These are phyloP conservation scores for Hermaeophaga mercurialis DNA, from an alignment of 2,888 invertebrate species.

Conservation along the genomic window DNA sequence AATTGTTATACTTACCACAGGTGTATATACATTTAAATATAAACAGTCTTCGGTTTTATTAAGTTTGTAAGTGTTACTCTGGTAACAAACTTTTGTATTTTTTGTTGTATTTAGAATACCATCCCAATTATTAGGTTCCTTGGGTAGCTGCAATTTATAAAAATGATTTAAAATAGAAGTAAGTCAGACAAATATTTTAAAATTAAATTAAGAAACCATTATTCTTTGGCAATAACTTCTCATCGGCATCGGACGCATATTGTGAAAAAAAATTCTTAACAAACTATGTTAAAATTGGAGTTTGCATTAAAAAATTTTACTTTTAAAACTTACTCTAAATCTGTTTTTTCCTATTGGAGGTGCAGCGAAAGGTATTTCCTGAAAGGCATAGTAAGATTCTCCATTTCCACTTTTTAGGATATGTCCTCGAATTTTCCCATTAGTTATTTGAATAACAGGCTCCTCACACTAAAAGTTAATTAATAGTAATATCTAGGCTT, in stretches of 20 bases:
- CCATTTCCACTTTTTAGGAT: constrained; percentile 8
- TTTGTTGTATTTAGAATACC: constrained; percentile 16
- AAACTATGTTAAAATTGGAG: no score
- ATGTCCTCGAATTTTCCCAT: constrained; percentile 13
- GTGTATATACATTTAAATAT: constrained; percentile 23
- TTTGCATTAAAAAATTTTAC: no score
- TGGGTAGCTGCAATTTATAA: constrained; percentile 11
- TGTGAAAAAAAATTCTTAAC: no score
- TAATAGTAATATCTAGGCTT: no score
- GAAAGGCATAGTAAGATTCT: constrained; percentile 16
- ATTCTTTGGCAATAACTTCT: no score
- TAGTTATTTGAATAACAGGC: constrained; percentile 1
- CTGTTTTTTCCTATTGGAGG: constrained; percentile 13
- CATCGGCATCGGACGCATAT: no score
- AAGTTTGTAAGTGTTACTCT: neutral
- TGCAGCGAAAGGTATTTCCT: constrained; percentile 17
- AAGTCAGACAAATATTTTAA: no score
- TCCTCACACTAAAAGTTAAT: constrained; percentile 14
- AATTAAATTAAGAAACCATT: no score
- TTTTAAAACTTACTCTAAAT: constrained; percentile 4
- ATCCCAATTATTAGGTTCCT: constrained; percentile 15
- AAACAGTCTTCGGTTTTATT: constrained; percentile 22
- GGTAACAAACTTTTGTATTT: constrained; percentile 25
- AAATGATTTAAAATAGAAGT: neutral
- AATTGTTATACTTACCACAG: constrained; percentile 25